Conservation (phyloP, 2,888 invertebrate genomes). For the Caenorhabditis becei region DNA sequence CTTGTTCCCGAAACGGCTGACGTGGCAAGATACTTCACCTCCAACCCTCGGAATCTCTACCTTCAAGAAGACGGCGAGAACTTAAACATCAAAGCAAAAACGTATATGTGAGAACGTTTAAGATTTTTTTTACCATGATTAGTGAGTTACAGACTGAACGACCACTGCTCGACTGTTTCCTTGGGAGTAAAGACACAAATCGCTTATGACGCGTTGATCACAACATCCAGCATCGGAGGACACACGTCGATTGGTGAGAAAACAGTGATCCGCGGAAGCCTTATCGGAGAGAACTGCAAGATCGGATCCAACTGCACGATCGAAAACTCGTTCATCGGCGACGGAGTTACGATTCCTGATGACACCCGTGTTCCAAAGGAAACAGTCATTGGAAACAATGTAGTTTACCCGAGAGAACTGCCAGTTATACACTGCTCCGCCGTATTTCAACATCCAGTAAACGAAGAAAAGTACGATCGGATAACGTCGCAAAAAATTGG, state of each 20-base stretch:
- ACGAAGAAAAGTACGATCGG: slow-evolving; percentile 43
- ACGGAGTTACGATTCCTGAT: slow-evolving; percentile 58
- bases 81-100: slow-evolving; percentile 40
- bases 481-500: slow-evolving; percentile 24
- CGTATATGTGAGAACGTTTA: slow-evolving; percentile 26
- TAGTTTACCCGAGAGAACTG: slow-evolving; percentile 23
- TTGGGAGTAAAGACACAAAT: slow-evolving; percentile 42
- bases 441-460: neutral
- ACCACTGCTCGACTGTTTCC: slow-evolving; percentile 43
- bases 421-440: slow-evolving; percentile 5
- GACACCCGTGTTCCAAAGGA: slow-evolving; percentile 17
- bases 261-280: slow-evolving; percentile 24
- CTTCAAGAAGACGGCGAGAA: slow-evolving; percentile 42
- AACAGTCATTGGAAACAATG: slow-evolving; percentile 59
- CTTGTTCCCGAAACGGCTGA: slow-evolving; percentile 63
- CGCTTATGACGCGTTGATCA: slow-evolving; percentile 26
- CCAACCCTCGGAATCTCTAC: slow-evolving; percentile 48
- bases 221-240: slow-evolving; percentile 49
- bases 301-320: slow-evolving; percentile 61
- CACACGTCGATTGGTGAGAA: slow-evolving; percentile 36
- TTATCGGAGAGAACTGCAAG: slow-evolving; percentile 60
- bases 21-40: slow-evolving; percentile 20
- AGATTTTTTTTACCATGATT: neutral
- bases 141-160: slow-evolving; percentile 45
- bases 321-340: slow-evolving; percentile 50